Conservation (phyloP, 2,797 vertebrate genomes). For the Nannoperca australis region DNA sequence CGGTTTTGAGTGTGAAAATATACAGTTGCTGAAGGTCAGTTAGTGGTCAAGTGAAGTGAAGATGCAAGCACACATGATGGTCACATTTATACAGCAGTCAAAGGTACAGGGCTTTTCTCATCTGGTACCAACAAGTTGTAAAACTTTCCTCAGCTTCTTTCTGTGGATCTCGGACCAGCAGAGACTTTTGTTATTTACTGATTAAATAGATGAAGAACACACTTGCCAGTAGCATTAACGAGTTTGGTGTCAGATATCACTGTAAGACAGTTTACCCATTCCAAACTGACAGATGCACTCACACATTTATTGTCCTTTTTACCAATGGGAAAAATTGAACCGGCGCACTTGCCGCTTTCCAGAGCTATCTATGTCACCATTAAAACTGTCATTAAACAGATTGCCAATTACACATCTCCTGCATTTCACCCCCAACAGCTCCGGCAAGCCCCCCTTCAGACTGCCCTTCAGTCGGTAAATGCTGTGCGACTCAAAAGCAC, state of each 20-base stretch:
- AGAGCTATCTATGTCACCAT: slow-evolving; percentile 68
- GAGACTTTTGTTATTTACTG: slow-evolving; percentile 48
- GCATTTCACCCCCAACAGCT: slow-evolving; percentile 35
- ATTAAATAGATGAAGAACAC: slow-evolving; percentile 50
- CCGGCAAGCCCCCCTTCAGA: slow-evolving; percentile 26
- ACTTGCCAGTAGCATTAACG: slow-evolving; percentile 48
- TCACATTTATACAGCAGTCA: slow-evolving; percentile 9
- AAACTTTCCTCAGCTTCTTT: slow-evolving; percentile 4
- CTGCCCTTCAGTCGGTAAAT: slow-evolving; percentile 54
- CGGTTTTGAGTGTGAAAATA: slow-evolving; percentile 11
- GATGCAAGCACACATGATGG: not conserved
- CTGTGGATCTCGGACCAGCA: slow-evolving; percentile 19
- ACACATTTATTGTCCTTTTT: slow-evolving; percentile 41
- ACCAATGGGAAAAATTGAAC: slow-evolving; percentile 43
- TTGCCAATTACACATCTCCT: slow-evolving; percentile 69
- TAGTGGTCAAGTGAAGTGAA: slow-evolving; percentile 16
- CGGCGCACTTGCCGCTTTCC: slow-evolving; percentile 57
- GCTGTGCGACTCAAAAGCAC: slow-evolving; percentile 43
- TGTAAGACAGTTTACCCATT: slow-evolving; percentile 22
- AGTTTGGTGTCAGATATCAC: slow-evolving; percentile 27
- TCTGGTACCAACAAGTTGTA: slow-evolving; percentile 4
- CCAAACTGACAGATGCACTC: slow-evolving; percentile 53
- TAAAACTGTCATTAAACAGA: slow-evolving; percentile 79
- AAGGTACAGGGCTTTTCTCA: slow-evolving; percentile 4
- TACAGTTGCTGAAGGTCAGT: slow-evolving; percentile 41